Evolutionary conservation across 1,140 invertebrate species (phyloP).

Genomic region (Physella acuta): DNA sequence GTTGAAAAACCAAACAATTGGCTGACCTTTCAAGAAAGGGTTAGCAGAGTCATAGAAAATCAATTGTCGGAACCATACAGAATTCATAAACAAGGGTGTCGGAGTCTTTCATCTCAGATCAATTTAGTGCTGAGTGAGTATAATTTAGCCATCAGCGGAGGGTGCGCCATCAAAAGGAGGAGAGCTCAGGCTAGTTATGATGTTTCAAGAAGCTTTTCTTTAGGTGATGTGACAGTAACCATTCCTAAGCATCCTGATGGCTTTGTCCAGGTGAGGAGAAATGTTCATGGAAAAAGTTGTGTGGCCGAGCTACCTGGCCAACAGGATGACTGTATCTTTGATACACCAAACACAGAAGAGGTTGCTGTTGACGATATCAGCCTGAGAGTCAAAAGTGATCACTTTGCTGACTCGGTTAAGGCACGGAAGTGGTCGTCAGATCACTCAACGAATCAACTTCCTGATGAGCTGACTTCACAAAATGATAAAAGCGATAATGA

Average conservation of each 20-base stretch:
- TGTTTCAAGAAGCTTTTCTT: background rate
- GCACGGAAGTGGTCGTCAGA: background rate
- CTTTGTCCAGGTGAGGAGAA: too few relatives aligned
- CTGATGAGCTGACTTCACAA: background rate
- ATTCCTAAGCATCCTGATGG: background rate
- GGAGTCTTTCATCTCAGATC: background rate
- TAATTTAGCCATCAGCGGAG: background rate
- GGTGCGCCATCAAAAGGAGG: too few relatives aligned
- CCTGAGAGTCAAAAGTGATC: background rate
- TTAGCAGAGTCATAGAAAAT: conserved; percentile 1
- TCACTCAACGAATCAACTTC: background rate
- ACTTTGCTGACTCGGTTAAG: background rate
- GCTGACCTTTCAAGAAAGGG: conserved; percentile 23
- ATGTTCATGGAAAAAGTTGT: too few relatives aligned
- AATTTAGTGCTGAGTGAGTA: conserved; percentile 22
- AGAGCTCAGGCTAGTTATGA: too few relatives aligned
- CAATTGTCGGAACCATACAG: background rate
- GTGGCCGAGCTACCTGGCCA: background rate
- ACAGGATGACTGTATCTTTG: background rate
- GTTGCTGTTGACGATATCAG: background rate
- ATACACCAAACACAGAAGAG: background rate
- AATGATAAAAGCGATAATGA: too few relatives aligned
- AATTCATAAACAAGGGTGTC: conserved; percentile 14
- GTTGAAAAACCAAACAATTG: conserved; percentile 5
- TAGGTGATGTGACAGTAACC: background rate